Base-by-base conservation (phyloP, 2,888 invertebrate species). In the Callimorpha dominula region DNA sequence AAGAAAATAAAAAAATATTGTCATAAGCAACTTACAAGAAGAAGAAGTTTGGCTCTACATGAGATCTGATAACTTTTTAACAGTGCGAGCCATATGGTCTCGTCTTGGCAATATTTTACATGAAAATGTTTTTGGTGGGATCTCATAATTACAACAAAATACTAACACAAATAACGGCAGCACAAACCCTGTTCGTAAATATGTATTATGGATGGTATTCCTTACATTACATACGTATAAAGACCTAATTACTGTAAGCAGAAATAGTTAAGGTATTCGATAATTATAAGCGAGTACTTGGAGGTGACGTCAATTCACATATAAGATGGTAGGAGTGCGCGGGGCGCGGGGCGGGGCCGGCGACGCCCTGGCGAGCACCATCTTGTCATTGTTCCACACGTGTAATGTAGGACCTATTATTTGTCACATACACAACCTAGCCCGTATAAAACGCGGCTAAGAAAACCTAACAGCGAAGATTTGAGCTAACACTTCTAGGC, bases 331-430 rank as follows among this genome's bases (percentile, higher is more conserved):
- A 62, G 57, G 62, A 57, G 72, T 57, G 72, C 63, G 68, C 42
- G 64, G 57, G 66, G 78, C 77, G 76, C 65, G 68, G 75, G 77
- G 81, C 82, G 80, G 78, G 71, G 82, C 77, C 75, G 76, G 76
- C 68, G 77, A 74, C 81, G 84, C 83, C 82, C 76, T 73, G 76
- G 73, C 70, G 68, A 49, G 73, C 73, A 72, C 82, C 84, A 83
- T 78, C 76, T 79, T 83, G 83, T 63, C 42, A 68, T 69, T 77
- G 74, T 80, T 78, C 70, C 78, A 75, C 74, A 74, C 73, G 71
- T 64, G 64, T 62, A n/a, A 67, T 46, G 17, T 12, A 15, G 20
- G 54, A 57, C 12, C 63, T 40, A 64, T 46, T 72, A 68, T 62
- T 62, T 50, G 42, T 20, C 11, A 65, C 20, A 66, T 49, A 17